These are phyloP conservation scores for Ecliptopera silaceata DNA, from an alignment of 2,888 invertebrate genomes.

Conservation along the genomic window DNA sequence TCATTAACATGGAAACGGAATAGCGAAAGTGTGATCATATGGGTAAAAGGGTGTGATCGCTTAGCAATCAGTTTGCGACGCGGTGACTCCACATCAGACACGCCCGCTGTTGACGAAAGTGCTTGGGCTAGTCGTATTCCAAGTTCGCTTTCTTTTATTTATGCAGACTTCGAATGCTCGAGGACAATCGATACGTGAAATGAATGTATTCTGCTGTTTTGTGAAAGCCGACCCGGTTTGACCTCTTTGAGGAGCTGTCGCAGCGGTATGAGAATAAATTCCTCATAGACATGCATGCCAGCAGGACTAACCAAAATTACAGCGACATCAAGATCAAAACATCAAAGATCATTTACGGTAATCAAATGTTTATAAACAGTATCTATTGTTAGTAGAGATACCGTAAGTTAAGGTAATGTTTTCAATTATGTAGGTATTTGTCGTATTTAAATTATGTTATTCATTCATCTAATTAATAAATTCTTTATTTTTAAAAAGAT, in stretches of 20 bases:
- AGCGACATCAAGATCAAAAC: too few relatives aligned
- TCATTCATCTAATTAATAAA: too few relatives aligned
- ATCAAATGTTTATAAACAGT: too few relatives aligned
- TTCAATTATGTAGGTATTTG: too few relatives aligned
- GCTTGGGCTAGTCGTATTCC: conserved; percentile 63
- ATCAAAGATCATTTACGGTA: too few relatives aligned
- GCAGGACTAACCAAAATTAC: background rate
- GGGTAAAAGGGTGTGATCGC: conserved; percentile 24
- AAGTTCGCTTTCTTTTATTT: conserved; percentile 81
- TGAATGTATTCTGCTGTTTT: conserved; percentile 83
- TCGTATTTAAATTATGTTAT: too few relatives aligned
- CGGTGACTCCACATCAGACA: conserved; percentile 5
- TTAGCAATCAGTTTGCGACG: conserved; percentile 7
- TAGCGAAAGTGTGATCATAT: background rate
- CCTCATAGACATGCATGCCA: too few relatives aligned
- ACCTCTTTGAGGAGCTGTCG: conserved; percentile 76
- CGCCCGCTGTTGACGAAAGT: conserved; percentile 60
- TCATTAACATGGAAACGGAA: too few relatives aligned
- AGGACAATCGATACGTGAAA: conserved; percentile 83
- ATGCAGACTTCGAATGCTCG: conserved; percentile 73
- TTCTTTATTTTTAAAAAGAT: too few relatives aligned
- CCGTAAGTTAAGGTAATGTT: too few relatives aligned
- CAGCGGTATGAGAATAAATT: background rate
- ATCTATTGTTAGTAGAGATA: too few relatives aligned
- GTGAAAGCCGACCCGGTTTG: conserved; percentile 81